A percentile compares a stretch with the other conserved stretches of the same genome.
Evolutionary conservation across 2,888 invertebrate genomes (phyloP).

Genomic region (Hartigia nigra): DNA sequence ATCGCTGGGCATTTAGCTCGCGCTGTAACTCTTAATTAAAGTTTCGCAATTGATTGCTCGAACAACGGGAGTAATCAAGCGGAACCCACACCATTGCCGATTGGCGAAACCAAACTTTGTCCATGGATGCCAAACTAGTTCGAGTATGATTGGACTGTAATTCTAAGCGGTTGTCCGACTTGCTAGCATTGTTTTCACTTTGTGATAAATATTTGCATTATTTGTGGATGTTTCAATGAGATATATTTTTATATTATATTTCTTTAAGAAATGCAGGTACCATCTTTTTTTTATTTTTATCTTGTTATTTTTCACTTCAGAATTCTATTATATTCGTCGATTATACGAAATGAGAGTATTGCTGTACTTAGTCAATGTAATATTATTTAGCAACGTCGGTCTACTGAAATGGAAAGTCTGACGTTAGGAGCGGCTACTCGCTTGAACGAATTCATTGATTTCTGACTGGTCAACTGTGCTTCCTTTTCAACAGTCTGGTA

Average conservation of each 20-base stretch:
- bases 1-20: conserved; percentile 1
- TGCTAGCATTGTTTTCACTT: neutral
- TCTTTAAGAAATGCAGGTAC: neutral
- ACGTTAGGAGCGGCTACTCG: neutral
- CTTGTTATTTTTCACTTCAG: too few relatives aligned
- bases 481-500: neutral
- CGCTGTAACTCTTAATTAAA: conserved; percentile 42
- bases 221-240: too few relatives aligned
- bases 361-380: neutral
- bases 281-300: neutral
- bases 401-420: neutral
- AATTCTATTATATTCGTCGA: neutral
- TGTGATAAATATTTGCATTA: neutral
- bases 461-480: neutral
- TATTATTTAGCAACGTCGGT: neutral
- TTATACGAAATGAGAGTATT: neutral
- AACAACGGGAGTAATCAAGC: conserved; percentile 41
- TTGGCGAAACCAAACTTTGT: conserved; percentile 47
- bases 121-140: conserved; percentile 30
- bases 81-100: conserved; percentile 44
- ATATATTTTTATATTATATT: neutral
- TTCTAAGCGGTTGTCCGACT: neutral
- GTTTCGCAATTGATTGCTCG: conserved; percentile 45
- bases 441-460: neutral
- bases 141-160: neutral